These are phyloP conservation scores for Caenorhabditis zanzibari DNA, from an alignment of 2,888 invertebrate genomes.

Conservation along the genomic window DNA sequence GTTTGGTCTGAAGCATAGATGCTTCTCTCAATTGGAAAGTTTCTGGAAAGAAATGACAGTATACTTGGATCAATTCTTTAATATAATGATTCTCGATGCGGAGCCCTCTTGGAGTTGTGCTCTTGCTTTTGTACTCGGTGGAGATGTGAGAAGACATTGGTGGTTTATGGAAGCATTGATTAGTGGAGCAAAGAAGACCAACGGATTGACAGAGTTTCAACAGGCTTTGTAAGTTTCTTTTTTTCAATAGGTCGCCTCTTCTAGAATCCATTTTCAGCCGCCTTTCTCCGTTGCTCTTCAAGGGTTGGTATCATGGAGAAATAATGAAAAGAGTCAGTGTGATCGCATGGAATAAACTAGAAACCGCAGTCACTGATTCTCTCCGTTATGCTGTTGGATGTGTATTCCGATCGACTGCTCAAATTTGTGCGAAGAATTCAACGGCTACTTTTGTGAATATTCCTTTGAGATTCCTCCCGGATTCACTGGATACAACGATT, in stretches of 20 bases:
- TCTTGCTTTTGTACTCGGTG: conserved; percentile 5
- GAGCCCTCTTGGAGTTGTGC: conserved; percentile 51
- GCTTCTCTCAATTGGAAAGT: conserved; percentile 57
- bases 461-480: conserved; percentile 9
- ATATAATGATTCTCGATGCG: conserved; percentile 60
- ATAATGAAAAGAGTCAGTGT: conserved; percentile 58
- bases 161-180: conserved; percentile 72
- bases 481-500: conserved; percentile 22
- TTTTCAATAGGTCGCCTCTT: not conserved
- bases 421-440: conserved; percentile 13
- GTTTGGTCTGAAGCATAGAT: conserved; percentile 64
- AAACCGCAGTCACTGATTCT: conserved; percentile 55
- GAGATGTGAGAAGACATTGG: conserved; percentile 67
- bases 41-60: conserved; percentile 62
- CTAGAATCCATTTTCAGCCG: conserved; percentile 61
- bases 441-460: conserved; percentile 29
- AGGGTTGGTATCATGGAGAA: conserved; percentile 67
- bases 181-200: conserved; percentile 40
- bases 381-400: conserved; percentile 52
- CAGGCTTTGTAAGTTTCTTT: conserved; percentile 24
- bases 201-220: conserved; percentile 42
- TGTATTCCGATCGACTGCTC: conserved; percentile 9
- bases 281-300: conserved; percentile 37
- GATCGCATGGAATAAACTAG: conserved; percentile 66
- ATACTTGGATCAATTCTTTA: conserved; percentile 51